Base-by-base conservation (phyloP, 2,888 invertebrate genomes). In the Lithophane ornitopus region DNA sequence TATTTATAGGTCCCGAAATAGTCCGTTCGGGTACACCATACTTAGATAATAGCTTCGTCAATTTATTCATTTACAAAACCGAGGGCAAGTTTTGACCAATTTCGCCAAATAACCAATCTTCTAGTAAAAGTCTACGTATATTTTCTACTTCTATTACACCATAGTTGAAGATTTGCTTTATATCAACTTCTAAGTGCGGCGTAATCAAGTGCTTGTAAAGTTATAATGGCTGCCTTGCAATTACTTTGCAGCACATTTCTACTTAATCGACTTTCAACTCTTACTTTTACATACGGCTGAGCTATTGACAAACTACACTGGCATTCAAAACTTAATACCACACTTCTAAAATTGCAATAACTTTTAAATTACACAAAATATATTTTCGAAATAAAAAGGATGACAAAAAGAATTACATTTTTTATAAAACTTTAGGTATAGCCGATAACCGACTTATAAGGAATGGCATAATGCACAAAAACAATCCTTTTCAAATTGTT, bases 171-270 rank as follows among this genome's bases (percentile, higher is more conserved):
- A 39, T n/a, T 65, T 58, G 9, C 19, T 67, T 77, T 58, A 49
- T 76, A 39, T 41, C 46, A 12, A 19, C 8, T 28, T 58, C 39
- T 6, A 28, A n/a, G n/a, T 39, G 16, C 54, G 65, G 14, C 28
- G 22, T 49, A 22, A 49, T 71, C 14, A 44, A 67, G 6, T 39
- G 14, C 46, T 16, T 26, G 19, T 63, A 39, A 65, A 44, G 41
- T 16, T 26, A 16, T 63, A 39, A 65, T 52, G 41, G n/a, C 34
- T 56, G 62, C 74, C 56, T 63, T 46, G 41, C 26, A 16, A 52
- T 22, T n/a, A 68, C n/a, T 58, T 59, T 39, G 34, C 44, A 69
- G 63, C 75, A 74, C 6, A 68, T 44, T 54, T 75, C 39, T 46
- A 22, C 12, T 65, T 63, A 68, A 49, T 65, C 34, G 34, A 22